Percentiles rank a stretch among this genome's conserved stretches.
Conservation (phyloP, 2,797 vertebrate genomes). For the Channallabes apus region DNA sequence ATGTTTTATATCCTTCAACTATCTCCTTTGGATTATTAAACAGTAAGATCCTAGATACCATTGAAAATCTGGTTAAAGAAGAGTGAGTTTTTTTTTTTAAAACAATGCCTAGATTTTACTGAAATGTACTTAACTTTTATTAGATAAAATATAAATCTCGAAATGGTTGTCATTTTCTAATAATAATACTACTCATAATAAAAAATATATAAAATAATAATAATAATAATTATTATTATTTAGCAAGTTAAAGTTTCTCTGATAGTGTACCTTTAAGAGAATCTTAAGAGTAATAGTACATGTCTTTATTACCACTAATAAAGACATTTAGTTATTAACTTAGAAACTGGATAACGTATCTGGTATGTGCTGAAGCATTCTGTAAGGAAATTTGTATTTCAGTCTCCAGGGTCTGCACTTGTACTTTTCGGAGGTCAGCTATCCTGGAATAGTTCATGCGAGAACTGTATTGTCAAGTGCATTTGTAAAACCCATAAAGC, state of each 20-base stretch:
- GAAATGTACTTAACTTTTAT: neutral
- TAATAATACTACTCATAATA: too few relatives aligned
- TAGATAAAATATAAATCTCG: neutral
- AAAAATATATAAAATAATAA: too few relatives aligned
- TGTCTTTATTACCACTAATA: neutral
- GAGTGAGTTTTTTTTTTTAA: neutral
- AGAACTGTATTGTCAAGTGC: too few relatives aligned
- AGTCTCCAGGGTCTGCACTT: neutral
- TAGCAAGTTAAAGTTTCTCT: too few relatives aligned
- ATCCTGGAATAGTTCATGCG: too few relatives aligned
- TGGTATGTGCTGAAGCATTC: neutral
- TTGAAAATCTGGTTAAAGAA: neutral
- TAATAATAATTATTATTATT: too few relatives aligned
- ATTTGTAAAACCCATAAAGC: too few relatives aligned
- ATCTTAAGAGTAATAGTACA: neutral
- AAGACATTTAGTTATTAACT: neutral
- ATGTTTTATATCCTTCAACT: neutral
- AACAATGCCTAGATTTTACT: neutral
- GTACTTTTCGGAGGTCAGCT: too few relatives aligned
- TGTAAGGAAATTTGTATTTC: neutral
- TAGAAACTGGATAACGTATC: neutral
- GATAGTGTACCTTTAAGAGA: neutral
- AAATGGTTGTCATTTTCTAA: neutral
- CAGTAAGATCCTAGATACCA: neutral
- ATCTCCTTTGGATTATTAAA: neutral